These are phyloP conservation scores for Drosophila aff. DNA, from an alignment of 1,140 invertebrate species.

Conservation along the genomic window DNA sequence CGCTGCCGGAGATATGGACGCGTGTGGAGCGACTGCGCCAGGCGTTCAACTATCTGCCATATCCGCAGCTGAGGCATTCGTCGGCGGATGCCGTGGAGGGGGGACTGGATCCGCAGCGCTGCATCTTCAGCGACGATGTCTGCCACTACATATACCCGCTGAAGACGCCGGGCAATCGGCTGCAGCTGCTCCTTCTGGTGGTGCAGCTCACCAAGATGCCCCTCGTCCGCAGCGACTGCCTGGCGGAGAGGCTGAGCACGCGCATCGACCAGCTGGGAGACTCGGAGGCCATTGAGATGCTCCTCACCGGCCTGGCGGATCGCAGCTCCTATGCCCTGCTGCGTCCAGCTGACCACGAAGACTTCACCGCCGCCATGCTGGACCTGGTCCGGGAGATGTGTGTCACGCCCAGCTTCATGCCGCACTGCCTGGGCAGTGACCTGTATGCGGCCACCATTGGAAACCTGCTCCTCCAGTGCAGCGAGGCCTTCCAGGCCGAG, in stretches of 20 bases:
- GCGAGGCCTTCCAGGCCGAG: constrained; percentile 67
- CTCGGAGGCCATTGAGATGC: constrained; percentile 85
- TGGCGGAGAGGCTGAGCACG: constrained; percentile 79
- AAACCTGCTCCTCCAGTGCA: constrained; percentile 82
- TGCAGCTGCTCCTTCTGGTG: constrained; percentile 86
- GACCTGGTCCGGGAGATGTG: constrained; percentile 71
- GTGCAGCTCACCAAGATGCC: constrained; percentile 88
- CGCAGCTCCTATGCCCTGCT: constrained; percentile 43
- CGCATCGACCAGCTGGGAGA: constrained; percentile 83
- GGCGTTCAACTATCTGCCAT: constrained; percentile 87
- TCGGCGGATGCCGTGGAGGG: constrained; percentile 48
- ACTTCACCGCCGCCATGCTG: constrained; percentile 41
- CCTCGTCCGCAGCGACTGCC: constrained; percentile 85
- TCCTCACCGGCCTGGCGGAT: constrained; percentile 49
- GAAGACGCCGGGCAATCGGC: constrained; percentile 86
- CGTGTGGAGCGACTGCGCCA: constrained; percentile 88
- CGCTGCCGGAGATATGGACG: constrained; percentile 89
- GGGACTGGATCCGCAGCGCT: constrained; percentile 87
- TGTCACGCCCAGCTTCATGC: constrained; percentile 87
- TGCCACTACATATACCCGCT: constrained; percentile 88
- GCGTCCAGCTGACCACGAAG: not conserved
- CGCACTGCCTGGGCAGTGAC: constrained; percentile 87
- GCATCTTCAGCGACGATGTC: constrained; percentile 88
- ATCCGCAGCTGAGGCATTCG: constrained; percentile 50
- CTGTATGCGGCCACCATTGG: constrained; percentile 87